Conservation (phyloP, 1,140 invertebrate species). For the Caenorhabditis briggsae region DNA sequence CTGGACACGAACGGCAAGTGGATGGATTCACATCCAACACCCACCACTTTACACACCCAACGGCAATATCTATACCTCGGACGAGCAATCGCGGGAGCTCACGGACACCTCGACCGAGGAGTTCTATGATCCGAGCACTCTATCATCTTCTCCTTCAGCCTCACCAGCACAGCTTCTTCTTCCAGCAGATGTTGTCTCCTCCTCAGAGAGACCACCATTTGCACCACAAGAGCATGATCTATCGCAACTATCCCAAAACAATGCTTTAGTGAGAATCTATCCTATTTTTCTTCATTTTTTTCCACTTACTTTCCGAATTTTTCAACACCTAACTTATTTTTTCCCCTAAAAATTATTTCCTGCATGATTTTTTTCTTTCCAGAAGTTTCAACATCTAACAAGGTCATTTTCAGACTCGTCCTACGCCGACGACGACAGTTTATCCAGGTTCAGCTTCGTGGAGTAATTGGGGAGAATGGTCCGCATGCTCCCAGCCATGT, state of each 20-base stretch:
- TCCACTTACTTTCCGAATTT: slow-evolving; percentile 35
- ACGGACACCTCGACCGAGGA: neutral
- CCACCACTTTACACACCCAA: slow-evolving; percentile 21
- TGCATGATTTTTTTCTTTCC: too few species aligned
- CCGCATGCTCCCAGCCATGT: slow-evolving; percentile 69
- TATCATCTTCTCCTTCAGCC: slow-evolving; percentile 25
- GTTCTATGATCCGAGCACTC: slow-evolving; percentile 39
- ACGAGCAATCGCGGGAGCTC: slow-evolving; percentile 21
- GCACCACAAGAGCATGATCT: slow-evolving; percentile 44
- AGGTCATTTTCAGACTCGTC: neutral
- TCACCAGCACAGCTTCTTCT: slow-evolving; percentile 34
- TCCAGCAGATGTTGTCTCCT: slow-evolving; percentile 7
- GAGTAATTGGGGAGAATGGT: slow-evolving; percentile 69
- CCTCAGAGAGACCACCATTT: neutral
- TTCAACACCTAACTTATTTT: neutral
- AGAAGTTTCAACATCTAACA: neutral
- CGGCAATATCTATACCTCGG: slow-evolving; percentile 34
- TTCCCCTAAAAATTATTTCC: too few species aligned
- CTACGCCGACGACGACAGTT: slow-evolving; percentile 56
- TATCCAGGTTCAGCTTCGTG: slow-evolving; percentile 43
- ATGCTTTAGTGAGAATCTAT: slow-evolving; percentile 57
- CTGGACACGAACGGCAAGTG: slow-evolving; percentile 51
- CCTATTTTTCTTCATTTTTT: slow-evolving; percentile 8
- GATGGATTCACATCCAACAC: slow-evolving; percentile 43
- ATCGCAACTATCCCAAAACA: slow-evolving; percentile 38